Percentiles rank a stretch among this genome's conserved stretches.
phyloP scores from a whole-genome alignment of 1,140 invertebrate species.

The Zaprionus capensis region DNA sequence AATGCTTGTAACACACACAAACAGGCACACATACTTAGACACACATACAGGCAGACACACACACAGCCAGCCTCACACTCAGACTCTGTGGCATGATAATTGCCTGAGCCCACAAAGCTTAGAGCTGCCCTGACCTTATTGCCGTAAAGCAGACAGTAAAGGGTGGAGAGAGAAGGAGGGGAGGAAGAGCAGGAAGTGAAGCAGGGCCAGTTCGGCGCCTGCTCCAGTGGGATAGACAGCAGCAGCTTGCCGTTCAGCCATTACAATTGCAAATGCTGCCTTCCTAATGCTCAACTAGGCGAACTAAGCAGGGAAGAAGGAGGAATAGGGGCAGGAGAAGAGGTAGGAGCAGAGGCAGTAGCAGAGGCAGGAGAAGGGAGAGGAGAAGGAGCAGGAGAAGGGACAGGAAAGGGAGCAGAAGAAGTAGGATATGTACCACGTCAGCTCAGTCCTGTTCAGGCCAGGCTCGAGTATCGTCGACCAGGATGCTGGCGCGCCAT shows the following conservation, averaged over 20 bases:
- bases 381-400: no score
- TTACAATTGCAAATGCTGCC: constrained; percentile 81
- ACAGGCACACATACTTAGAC: no score
- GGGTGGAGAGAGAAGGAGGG: not conserved
- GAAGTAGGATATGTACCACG: not conserved
- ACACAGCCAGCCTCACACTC: not conserved
- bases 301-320: not conserved
- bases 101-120: constrained; percentile 36
- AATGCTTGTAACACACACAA: not conserved
- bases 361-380: not conserved
- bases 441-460: not conserved
- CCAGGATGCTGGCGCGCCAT: constrained; percentile 60
- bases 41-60: not conserved
- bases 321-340: not conserved
- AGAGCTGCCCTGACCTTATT: constrained; percentile 40
- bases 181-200: not conserved
- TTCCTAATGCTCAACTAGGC: constrained; percentile 70
- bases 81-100: constrained; percentile 31
- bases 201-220: not conserved
- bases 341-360: not conserved
- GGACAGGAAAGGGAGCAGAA: no score
- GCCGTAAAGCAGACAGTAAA: not conserved
- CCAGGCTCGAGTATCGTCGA: no score
- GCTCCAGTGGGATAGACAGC: constrained; percentile 3
- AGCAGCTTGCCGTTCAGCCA: constrained; percentile 27